Percentiles rank a stretch among this genome's conserved stretches.
Conservation (phyloP, 2,888 invertebrate genomes). For the Leucoma salicis region DNA sequence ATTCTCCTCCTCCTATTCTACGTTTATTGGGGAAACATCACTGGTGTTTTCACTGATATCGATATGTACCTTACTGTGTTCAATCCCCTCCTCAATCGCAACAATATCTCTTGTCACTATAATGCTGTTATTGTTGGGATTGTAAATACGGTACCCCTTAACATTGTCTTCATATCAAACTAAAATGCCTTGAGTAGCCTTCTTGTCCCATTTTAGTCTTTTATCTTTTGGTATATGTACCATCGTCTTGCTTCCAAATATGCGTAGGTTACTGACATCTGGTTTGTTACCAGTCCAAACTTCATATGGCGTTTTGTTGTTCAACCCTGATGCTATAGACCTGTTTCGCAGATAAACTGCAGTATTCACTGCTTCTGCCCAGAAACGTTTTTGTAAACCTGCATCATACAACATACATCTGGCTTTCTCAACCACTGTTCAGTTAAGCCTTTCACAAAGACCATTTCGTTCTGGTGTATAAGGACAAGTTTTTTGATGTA, state of each 20-base stretch:
- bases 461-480: constrained; percentile 1
- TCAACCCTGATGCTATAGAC: too few relatives aligned
- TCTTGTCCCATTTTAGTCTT: constrained; percentile 2
- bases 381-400: constrained; percentile 3
- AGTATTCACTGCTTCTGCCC: constrained; percentile 15
- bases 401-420: constrained; percentile 11
- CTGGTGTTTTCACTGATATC: too few relatives aligned
- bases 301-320: too few relatives aligned
- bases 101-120: constrained; percentile 2
- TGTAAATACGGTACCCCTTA: constrained; percentile 2
- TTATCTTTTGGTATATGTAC: constrained; percentile 11
- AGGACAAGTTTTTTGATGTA: background rate
- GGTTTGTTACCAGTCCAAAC: constrained; percentile 1
- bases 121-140: constrained; percentile 1
- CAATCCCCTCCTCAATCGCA: background rate
- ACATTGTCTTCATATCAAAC: constrained; percentile 1
- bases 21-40: too few relatives aligned
- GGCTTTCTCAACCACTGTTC: constrained; percentile 6
- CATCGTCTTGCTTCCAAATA: constrained; percentile 12
- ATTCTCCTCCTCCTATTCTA: too few relatives aligned
- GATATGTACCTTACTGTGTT: too few relatives aligned
- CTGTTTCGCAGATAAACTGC: too few relatives aligned
- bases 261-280: constrained; percentile 5
- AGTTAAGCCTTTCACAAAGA: background rate
- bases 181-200: background rate